Percentiles rank a stretch among this genome's conserved stretches.
These are phyloP conservation scores for Eristalinus aeneus DNA, from an alignment of 2,888 invertebrate genomes.

Conservation along the genomic window DNA sequence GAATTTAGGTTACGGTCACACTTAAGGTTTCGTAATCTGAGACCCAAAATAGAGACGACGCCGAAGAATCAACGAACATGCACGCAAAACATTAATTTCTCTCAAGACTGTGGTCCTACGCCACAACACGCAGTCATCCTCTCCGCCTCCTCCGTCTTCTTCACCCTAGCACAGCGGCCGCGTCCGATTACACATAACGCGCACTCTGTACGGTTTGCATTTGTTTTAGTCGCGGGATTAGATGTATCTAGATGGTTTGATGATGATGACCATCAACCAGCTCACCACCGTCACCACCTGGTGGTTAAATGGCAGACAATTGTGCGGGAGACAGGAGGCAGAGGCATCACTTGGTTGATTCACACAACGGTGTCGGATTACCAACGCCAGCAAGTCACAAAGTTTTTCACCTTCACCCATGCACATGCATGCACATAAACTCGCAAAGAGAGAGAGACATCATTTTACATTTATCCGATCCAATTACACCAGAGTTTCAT, in stretches of 20 bases:
- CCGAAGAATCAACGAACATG: constrained; percentile 45
- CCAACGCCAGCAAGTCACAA: constrained; percentile 15
- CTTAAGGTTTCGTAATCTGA: constrained; percentile 60
- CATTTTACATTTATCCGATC: constrained; percentile 58
- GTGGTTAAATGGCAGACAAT: not conserved
- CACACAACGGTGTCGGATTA: constrained; percentile 59
- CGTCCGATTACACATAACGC: constrained; percentile 50
- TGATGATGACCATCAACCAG: constrained; percentile 65
- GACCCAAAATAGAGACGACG: constrained; percentile 46
- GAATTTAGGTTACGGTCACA: constrained; percentile 69
- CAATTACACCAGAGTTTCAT: constrained; percentile 57
- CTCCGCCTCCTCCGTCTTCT: not conserved
- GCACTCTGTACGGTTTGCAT: constrained; percentile 27
- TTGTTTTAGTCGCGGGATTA: constrained; percentile 47
- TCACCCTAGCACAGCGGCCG: not conserved
- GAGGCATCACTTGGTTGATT: constrained; percentile 22
- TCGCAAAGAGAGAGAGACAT: constrained; percentile 27
- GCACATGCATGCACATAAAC: not conserved
- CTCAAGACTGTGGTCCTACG: constrained; percentile 18
- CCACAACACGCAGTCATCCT: constrained; percentile 41
- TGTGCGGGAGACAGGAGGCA: constrained; percentile 1
- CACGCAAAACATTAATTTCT: constrained; percentile 44
- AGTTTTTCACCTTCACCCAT: constrained; percentile 68
- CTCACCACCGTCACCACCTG: constrained; percentile 50
- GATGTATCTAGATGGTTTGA: constrained; percentile 34